Base-by-base conservation (phyloP, 1,140 invertebrate species). In the Trichonephila inaurata region DNA sequence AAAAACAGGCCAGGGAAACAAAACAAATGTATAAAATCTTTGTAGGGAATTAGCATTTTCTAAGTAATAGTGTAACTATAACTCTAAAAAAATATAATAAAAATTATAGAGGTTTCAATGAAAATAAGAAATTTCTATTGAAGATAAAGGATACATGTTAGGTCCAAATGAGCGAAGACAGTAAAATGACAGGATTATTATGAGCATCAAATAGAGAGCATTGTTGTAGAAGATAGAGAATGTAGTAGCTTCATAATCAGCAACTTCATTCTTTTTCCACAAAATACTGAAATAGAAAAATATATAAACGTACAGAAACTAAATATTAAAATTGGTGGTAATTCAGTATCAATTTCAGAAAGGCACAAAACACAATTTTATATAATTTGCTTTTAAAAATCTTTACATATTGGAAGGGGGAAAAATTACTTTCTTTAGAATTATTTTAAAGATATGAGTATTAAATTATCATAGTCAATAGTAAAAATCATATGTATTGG, bases 171-270 rank as follows among this genome's bases (percentile, higher is more conserved):
- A 98, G 95, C 98, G 97, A 94, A 99, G 96, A 89, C 99, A 95
- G 95, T 99, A 99, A 96, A 99, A 99, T 94, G 99, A 99, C 90
- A 97, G 97, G 81, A 99, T 96, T 94, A 99, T 98, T n/a, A 99
- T 97, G 83, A 99, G 97, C 60, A 98, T 98, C 95, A 99, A 96
- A 96, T 99, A 99, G 81, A 99, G 96, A 40, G 99, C 98, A 96
- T 99, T 99, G 96, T 99, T 99, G 97, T 99, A 99, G 96, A 99
- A 99, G 95, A 99, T 99, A 64, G 99, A 98, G 95, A 99, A 99
- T 12, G 98, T 99, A 60, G 99, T 99, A 0, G 99, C 99, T 96
- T 99, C 99, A 96, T 99, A 99, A 96, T 99, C 99, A 60, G 99
- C 99, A 21, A 99, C 99, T 97, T 99, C 99, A 96, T 99, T 99